A percentile compares a stretch with the other conserved stretches of the same genome.
Conservation (phyloP, 1,140 invertebrate species). For the Apocrypta bakeri region DNA sequence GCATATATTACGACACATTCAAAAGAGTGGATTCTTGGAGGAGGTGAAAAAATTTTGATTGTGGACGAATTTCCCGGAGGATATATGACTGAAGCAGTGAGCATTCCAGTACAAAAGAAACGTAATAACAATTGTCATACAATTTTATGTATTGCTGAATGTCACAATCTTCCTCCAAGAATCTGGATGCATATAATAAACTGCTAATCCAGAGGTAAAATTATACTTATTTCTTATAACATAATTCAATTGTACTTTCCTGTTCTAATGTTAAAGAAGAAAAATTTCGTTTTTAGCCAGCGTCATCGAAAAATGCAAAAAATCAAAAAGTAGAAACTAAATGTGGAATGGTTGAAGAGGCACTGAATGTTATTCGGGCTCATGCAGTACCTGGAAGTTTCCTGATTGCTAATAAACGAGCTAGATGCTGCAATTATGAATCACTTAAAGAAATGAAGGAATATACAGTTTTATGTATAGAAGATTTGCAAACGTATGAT, state of each 20-base stretch:
- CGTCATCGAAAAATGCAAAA: slow-evolving; percentile 54
- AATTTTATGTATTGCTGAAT: slow-evolving; percentile 74
- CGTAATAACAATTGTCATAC: slow-evolving; percentile 71
- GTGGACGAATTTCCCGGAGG: slow-evolving; percentile 74
- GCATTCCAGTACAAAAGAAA: slow-evolving; percentile 62
- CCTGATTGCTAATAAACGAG: slow-evolving; percentile 69
- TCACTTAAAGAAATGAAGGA: slow-evolving; percentile 65
- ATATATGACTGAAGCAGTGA: slow-evolving; percentile 66
- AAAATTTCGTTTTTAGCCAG: slow-evolving; percentile 56
- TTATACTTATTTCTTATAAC: background rate
- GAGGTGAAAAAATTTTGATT: slow-evolving; percentile 69
- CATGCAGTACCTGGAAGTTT: slow-evolving; percentile 67
- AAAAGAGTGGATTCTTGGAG: slow-evolving; percentile 71
- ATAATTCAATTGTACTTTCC: background rate
- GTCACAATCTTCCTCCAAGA: slow-evolving; percentile 63
- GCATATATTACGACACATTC: slow-evolving; percentile 68
- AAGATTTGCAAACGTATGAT: slow-evolving; percentile 70
- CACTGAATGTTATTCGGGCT: slow-evolving; percentile 64
- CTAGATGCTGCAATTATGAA: slow-evolving; percentile 70
- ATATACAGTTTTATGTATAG: slow-evolving; percentile 68
- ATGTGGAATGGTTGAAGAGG: slow-evolving; percentile 67
- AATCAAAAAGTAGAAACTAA: slow-evolving; percentile 47
- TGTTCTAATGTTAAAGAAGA: background rate
- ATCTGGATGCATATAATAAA: slow-evolving; percentile 72
- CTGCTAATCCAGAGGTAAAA: slow-evolving; percentile 64